phyloP scores from a whole-genome alignment of 2,888 invertebrate species.

The Ferrisia virgata region DNA sequence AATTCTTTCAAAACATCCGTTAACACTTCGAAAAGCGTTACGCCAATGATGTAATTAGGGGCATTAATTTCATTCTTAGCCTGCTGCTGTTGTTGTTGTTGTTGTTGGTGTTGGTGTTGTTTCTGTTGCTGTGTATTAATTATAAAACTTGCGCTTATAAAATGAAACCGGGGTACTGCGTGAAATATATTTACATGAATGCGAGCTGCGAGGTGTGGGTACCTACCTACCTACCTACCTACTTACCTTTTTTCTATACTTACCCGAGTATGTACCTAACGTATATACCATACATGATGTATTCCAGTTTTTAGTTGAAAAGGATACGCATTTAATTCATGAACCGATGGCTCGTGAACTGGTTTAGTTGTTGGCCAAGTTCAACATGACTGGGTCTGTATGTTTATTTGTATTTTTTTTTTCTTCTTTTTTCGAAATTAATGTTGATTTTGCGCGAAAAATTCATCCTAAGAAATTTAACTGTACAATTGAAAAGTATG shows the following conservation, averaged over 20 bases:
- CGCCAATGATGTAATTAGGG: slow-evolving; percentile 16
- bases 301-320: not conserved
- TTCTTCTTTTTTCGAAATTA: not conserved
- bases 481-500: too few species aligned
- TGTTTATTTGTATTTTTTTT: too few species aligned
- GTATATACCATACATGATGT: not conserved
- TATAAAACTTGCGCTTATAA: not conserved
- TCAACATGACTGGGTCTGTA: not conserved
- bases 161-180: not conserved
- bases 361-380: not conserved
- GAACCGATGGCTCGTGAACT: not conserved
- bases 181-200: not conserved
- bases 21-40: slow-evolving; percentile 27
- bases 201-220: not conserved
- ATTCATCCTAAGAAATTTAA: too few species aligned
- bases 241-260: not conserved
- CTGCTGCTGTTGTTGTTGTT: not conserved
- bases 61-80: not conserved
- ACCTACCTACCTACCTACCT: too few species aligned
- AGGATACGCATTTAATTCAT: not conserved
- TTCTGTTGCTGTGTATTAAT: not conserved
- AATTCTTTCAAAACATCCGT: slow-evolving; percentile 33
- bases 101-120: not conserved
- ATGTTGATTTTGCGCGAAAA: not conserved
- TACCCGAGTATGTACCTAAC: not conserved